Conservation (phyloP, 2,113 vertebrate species). For the Gnathonemus longibarbis region DNA sequence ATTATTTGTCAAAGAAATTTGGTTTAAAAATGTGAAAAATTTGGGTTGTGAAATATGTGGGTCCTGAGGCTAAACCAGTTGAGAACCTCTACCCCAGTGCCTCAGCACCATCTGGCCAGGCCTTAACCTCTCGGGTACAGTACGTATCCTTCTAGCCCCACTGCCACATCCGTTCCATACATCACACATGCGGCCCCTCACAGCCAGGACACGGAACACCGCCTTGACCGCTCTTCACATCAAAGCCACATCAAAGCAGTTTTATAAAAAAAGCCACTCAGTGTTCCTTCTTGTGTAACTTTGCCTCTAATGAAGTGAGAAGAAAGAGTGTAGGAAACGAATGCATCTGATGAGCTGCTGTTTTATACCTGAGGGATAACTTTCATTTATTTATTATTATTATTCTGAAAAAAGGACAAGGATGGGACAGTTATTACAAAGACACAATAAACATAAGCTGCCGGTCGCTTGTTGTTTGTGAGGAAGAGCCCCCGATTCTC, state of each 20-base stretch:
- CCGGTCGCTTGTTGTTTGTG: background rate
- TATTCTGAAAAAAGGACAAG: background rate
- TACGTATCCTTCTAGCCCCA: background rate
- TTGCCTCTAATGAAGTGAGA: slow-evolving; percentile 39
- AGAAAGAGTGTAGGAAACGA: slow-evolving; percentile 25
- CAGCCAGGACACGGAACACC: background rate
- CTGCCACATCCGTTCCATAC: background rate
- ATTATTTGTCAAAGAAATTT: background rate
- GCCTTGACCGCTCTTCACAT: background rate
- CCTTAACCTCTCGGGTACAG: background rate
- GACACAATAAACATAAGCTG: background rate
- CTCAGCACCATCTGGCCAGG: background rate
- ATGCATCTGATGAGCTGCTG: slow-evolving; percentile 10
- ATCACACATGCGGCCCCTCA: background rate
- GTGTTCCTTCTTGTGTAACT: slow-evolving; percentile 28
- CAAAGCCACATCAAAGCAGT: background rate
- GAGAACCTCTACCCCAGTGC: background rate
- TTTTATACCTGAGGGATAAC: background rate
- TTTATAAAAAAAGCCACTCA: background rate
- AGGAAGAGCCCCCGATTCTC: background rate
- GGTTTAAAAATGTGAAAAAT: background rate
- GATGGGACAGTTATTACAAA: background rate
- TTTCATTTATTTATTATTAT: slow-evolving; percentile 34
- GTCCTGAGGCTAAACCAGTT: background rate
- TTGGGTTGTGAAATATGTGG: background rate